Conservation (phyloP, 2,888 invertebrate genomes). For the Napeogenes sylphis region DNA sequence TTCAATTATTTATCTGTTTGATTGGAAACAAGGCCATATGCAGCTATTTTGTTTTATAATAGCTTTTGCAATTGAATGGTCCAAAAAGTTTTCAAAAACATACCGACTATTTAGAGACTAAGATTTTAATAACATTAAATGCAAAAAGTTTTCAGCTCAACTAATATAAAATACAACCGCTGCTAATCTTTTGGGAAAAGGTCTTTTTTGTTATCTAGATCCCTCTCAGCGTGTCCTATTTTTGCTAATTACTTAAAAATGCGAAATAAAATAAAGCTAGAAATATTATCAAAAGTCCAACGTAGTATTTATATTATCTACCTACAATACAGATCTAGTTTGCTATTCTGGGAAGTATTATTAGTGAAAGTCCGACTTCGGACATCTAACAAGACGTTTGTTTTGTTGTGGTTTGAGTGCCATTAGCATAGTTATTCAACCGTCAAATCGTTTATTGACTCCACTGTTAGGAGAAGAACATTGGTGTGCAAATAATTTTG, state of each 20-base stretch:
- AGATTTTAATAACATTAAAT: too few species aligned
- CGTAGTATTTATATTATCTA: too few species aligned
- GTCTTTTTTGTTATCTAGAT: conserved; percentile 1
- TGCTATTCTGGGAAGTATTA: neutral
- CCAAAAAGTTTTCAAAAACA: too few species aligned
- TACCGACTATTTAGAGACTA: too few species aligned
- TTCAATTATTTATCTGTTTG: conserved; percentile 4
- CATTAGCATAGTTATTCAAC: conserved; percentile 68
- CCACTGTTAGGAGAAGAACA: conserved; percentile 35
- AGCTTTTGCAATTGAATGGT: too few species aligned
- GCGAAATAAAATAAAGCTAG: neutral
- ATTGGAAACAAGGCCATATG: neutral
- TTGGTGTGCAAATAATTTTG: conserved; percentile 36
- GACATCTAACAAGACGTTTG: conserved; percentile 44
- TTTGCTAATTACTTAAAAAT: neutral
- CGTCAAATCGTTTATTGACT: conserved; percentile 65
- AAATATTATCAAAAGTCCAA: neutral
- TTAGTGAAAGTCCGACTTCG: conserved; percentile 26
- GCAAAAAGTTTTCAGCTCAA: too few species aligned
- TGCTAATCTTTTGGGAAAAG: conserved; percentile 3
- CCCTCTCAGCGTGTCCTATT: neutral
- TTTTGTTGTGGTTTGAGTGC: conserved; percentile 50
- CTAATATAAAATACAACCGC: neutral
- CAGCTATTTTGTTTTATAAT: too few species aligned
- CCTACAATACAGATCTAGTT: too few species aligned